Evolutionary conservation across 2,888 invertebrate species (phyloP), one percentile per base, ranked within the genome.

Genomic region (Drosophila histrio): DNA sequence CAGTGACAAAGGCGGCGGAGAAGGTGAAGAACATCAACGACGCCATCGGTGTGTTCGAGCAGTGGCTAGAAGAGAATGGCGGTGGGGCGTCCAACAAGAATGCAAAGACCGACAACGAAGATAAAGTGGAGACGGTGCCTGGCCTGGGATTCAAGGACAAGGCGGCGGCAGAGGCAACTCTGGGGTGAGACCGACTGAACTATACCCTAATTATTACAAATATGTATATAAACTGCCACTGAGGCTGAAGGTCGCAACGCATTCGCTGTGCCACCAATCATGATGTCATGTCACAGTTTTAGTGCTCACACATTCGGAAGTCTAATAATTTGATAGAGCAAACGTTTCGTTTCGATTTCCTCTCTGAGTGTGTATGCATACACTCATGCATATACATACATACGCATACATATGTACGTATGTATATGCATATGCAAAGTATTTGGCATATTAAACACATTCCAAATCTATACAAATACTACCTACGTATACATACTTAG

Each of bases 141-240:
- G 95, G 95, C 0, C 93, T 96, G 22, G 95, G 96, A 19, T 96
- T 96, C 91, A 96, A 96, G 89, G 96, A 96, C 89, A 94, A 94
- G 89, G 94, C 93, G n/a, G 94, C 95, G 1, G 96, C 96, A 0
- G 91, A 94, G 71, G 94, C 94, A 52, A 95, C 96, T 0, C 91
- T 96, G 5, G 92, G 94, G 92, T 92, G 87, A 87, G 83, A 15
- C 2, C 6, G 0, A n/a, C 1, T 17, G 22, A 22, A 7, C 0
- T 15, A 0, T 41, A 24, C 22, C 1, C 43, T 34, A 21, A 24
- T 26, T 36, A 30, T 11, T 39, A 43, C 34, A n/a, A 3, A 22
- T n/a, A n/a, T n/a, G n/a, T n/a, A n/a, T n/a, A n/a, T n/a, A 8
- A 24, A 19, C 22, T 38, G 36, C 44, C 28, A 41, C 38, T 34